Evolutionary conservation across 2,888 invertebrate species (phyloP).

Genomic region (Epirrhoe tristata): DNA sequence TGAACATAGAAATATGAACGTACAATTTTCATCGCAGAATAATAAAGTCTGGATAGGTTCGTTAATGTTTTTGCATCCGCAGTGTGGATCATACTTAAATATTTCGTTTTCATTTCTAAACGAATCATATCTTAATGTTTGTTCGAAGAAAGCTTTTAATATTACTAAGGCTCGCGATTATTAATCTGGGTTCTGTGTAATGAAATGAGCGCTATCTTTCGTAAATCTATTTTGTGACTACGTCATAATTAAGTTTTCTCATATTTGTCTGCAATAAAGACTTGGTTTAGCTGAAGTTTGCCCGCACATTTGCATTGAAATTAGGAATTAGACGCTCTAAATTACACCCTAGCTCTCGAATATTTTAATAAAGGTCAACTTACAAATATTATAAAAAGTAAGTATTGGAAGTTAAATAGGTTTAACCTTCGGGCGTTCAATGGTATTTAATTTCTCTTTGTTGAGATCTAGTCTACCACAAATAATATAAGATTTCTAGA

Average conservation of each 20-base stretch:
- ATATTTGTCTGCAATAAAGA: constrained; percentile 32
- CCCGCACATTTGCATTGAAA: constrained; percentile 40
- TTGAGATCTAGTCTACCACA: not conserved
- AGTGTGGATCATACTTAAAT: not conserved
- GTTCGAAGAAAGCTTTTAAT: not conserved
- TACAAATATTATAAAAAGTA: constrained; percentile 10
- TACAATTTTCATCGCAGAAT: not conserved
- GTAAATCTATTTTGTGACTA: constrained; percentile 19
- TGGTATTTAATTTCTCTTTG: not conserved
- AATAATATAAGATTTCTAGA: not conserved
- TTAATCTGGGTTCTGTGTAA: constrained; percentile 8
- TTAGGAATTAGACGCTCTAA: constrained; percentile 36
- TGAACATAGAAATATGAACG: not conserved
- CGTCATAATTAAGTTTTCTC: constrained; percentile 30
- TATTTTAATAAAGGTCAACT: constrained; percentile 24
- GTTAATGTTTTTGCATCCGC: not conserved
- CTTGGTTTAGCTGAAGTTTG: constrained; percentile 35
- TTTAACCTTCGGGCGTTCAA: not conserved
- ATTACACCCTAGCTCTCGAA: constrained; percentile 27
- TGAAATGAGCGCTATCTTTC: constrained; percentile 1
- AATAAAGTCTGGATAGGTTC: not conserved
- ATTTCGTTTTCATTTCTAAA: not conserved
- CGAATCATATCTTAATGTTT: constrained; percentile 5
- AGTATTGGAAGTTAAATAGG: not conserved
- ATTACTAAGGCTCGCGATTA: constrained; percentile 1